Base-by-base conservation (phyloP, 2,888 invertebrate species). In the Heteromurus nitidus region DNA sequence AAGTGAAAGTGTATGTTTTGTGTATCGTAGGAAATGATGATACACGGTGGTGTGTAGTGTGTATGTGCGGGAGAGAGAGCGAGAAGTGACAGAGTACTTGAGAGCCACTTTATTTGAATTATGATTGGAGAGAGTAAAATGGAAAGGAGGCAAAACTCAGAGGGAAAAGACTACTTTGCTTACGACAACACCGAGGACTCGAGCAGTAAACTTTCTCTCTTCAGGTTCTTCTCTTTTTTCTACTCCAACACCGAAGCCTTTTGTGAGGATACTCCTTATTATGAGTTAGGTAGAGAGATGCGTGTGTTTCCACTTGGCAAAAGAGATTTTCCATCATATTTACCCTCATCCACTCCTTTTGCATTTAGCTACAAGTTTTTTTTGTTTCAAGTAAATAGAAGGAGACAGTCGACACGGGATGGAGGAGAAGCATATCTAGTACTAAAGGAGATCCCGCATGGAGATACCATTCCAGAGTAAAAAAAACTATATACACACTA, bases 101-200 rank as follows among this genome's bases (percentile, higher is more conserved):
- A 60, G 60, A 60, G 42, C 65, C 65, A 65, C 42, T 65, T 65
- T 65, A 65, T 60, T 60, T 65, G 65, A 65, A 44, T 65, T 65
- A 65, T 65, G 47, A 65, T 65, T 65, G 9, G 18, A 26, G 47
- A 47, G 47, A 20, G 55, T 50, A 50, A 7, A 55, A 5, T 20
- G 22, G 24, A 55, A 55, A 50, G 50, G n/a, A 7, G 24, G 24
- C 13, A 55, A n/a, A 7, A 50, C 13, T 5, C 50, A 18, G 22
- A 22, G 55, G 13, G 36, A 13, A 36, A 36, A 36, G 36, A 36
- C 9, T n/a, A n/a, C n/a, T n/a, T n/a, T n/a, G n/a, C n/a, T n/a
- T n/a, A 36, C 13, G 36, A 9, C 9, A 7, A 36, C 9, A 36
- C 13, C 36, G 36, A 7, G 13, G 36, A 13, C 36, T 36, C 9